Evolutionary conservation across 2,888 invertebrate genomes (phyloP), one percentile per base, ranked within the genome.

Genomic region (Ennomos fuscantarius): DNA sequence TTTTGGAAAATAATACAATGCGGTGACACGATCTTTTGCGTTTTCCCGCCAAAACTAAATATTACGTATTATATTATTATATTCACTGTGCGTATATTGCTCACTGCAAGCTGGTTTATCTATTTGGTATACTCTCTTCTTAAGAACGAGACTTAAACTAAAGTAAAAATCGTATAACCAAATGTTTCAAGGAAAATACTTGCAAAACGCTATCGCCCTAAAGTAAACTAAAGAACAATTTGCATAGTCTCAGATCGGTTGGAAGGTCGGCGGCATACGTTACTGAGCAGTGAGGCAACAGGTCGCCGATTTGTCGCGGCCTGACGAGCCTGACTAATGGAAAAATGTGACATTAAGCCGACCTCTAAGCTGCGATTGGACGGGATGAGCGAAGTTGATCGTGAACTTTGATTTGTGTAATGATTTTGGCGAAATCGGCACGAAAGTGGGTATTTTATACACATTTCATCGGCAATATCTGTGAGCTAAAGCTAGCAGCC

Each of bases 271-370:
- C 82, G 59, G 73, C 84, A 79, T 79, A 81, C 82, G 78, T 79
- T 75, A 56, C 84, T 63, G 69, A 71, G 67, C 67, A 89, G 34
- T 12, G 49, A 36, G 51, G 85, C 89, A 89, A 89, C 89, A 89
- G 89, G 89, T 89, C 81, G 87, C 73, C 88, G 85, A 87, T 89
- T 87, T 81, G 82, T 84, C 79, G 75, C 57, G 56, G 45, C 49
- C 65, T 76, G 82, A 76, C 81, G 71, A 77, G 74, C 69, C 73
- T 79, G 78, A 76, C 74, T 88, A 86, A 87, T 87, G 84, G 84
- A 87, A 88, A 87, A 89, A 87, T 82, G 83, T 83, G 85, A 83
- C 80, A 81, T 79, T 76, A 82, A 81, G 76, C 75, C 76, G 73
- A 73, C 72, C 79, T 81, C 81, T 82, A 78, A 84, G 80, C 78